Base-by-base conservation (phyloP, 2,113 vertebrate species). In the Chascanopsetta lugubris region DNA sequence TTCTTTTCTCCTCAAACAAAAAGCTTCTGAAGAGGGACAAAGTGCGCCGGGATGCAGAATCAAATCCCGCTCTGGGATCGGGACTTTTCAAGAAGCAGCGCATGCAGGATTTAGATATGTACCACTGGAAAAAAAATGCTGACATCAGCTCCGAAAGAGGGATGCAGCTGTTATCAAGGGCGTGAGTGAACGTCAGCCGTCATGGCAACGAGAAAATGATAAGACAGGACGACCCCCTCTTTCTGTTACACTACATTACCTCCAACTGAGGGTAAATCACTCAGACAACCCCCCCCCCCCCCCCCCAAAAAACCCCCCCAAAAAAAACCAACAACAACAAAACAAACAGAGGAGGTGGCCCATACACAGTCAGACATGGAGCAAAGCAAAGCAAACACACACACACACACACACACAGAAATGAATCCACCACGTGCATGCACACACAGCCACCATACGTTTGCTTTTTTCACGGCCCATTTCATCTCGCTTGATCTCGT, bases 401-500 rank as follows among this genome's bases (percentile, higher is more conserved):
- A 49, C 22, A 63, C 48, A 55, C 26, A 29, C 21, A 40, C 62
- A 26, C 47, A 38, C 13, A 7, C 12, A 36, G 4, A 13, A 36
- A 51, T n/a, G 21, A n/a, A n/a, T 24, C 40, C 11, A 50, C 1
- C 51, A 49, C 10, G 17, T 49, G 53, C 24, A 66, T 43, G 51
- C 26, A 30, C 18, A 40, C 58, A 22, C 46, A 22, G 55, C 7
- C 29, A 38, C 66, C 85, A 59, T 32, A 69, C 56, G 61, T 43
- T 32, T 50, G 67, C 72, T 57, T 74, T 86, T 87, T 87, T 83
- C 80, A 89, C 20, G 80, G 86, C 26, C 83, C 82, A 87, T 91
- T 90, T 88, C 73, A 61, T 78, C 77, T 87, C 74, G 72, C 75
- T 87, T 88, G 84, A 90, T 88, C 82, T 74, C 47, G 75, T 79